Conservation (phyloP, 2,797 vertebrate species). For the Gastrophryne carolinensis region DNA sequence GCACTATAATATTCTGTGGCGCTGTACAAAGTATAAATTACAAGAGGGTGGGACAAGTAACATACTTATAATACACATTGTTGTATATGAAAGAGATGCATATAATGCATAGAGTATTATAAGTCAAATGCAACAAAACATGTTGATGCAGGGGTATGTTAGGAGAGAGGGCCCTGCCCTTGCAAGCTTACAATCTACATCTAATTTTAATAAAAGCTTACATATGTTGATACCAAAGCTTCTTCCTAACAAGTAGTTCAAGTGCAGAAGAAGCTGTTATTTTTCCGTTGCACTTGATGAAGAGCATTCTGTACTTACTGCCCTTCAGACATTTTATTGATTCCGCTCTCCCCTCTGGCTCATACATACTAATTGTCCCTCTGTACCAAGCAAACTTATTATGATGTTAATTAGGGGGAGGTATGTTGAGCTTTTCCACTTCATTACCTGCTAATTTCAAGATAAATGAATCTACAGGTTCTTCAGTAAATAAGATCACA, state of each 20-base stretch:
- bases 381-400: constrained; percentile 81
- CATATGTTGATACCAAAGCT: neutral
- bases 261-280: constrained; percentile 49
- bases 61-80: too few species aligned
- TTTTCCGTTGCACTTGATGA: constrained; percentile 57
- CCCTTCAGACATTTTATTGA: constrained; percentile 76
- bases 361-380: constrained; percentile 79
- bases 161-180: too few species aligned
- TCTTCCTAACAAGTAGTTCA: neutral
- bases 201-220: too few species aligned
- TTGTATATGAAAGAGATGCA: too few species aligned
- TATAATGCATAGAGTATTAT: too few species aligned
- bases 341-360: constrained; percentile 70
- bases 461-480: constrained; percentile 84
- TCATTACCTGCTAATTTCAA: constrained; percentile 84
- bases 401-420: constrained; percentile 84
- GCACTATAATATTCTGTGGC: too few species aligned
- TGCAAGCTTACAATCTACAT: too few species aligned
- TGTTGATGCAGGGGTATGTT: too few species aligned
- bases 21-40: too few species aligned
- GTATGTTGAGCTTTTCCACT: constrained; percentile 80
- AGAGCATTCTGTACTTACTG: constrained; percentile 58
- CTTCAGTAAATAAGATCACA: constrained; percentile 82
- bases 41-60: too few species aligned
- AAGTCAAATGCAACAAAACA: too few species aligned